A percentile compares a stretch with the other conserved stretches of the same genome.
phyloP scores from a whole-genome alignment of 2,888 invertebrate genomes.

The Cheilosia variabilis region DNA sequence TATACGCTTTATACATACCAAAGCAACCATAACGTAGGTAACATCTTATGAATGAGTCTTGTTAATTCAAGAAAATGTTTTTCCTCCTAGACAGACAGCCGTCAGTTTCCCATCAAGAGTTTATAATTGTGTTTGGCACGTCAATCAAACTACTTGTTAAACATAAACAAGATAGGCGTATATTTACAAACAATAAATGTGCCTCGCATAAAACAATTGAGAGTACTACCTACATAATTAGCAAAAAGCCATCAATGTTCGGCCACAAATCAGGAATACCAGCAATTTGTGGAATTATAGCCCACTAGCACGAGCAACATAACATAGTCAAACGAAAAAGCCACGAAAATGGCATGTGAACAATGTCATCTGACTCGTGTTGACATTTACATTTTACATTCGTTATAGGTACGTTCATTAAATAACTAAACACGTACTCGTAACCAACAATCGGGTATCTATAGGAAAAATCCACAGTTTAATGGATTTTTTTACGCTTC shows the following conservation, averaged over 20 bases:
- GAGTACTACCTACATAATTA: not conserved
- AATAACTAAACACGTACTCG: constrained; percentile 1
- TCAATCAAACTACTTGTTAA: not conserved
- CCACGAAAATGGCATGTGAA: constrained; percentile 6
- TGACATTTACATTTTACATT: not conserved
- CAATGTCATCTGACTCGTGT: constrained; percentile 4
- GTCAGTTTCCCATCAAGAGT: not conserved
- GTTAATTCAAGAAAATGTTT: not conserved
- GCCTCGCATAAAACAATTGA: not conserved
- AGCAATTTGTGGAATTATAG: not conserved
- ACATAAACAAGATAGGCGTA: not conserved
- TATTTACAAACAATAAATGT: not conserved
- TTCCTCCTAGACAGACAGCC: not conserved
- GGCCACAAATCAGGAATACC: no score
- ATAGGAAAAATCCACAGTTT: constrained; percentile 6
- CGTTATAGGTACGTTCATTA: constrained; percentile 5
- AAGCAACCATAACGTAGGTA: not conserved
- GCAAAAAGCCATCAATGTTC: no score
- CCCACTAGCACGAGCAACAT: not conserved
- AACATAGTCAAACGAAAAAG: not conserved
- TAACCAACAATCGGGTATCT: not conserved
- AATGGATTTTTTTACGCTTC: constrained; percentile 31
- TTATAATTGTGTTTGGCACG: not conserved
- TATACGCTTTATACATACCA: no score
- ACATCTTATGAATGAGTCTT: not conserved